These are phyloP conservation scores for Nomia melanderi DNA, from an alignment of 1,140 invertebrate species.

Conservation along the genomic window DNA sequence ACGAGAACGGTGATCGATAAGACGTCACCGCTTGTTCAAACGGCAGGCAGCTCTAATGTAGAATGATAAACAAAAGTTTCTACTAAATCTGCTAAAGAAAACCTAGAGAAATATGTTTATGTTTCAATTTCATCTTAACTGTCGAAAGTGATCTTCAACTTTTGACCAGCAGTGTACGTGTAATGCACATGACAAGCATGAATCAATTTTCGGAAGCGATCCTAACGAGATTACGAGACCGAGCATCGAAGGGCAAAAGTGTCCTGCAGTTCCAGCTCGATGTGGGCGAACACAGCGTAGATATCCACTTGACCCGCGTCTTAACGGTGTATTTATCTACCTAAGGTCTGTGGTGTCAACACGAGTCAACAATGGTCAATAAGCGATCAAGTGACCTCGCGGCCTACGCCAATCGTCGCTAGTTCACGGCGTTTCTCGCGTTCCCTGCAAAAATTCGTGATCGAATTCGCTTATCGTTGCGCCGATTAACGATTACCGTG, in stretches of 20 bases:
- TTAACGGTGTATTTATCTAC: constrained; percentile 78
- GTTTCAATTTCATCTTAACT: too few relatives aligned
- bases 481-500: neutral
- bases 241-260: constrained; percentile 7
- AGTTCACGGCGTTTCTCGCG: constrained; percentile 55
- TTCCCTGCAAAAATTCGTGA: constrained; percentile 15
- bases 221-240: neutral
- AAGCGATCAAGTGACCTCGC: constrained; percentile 79
- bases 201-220: neutral
- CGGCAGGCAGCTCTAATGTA: too few relatives aligned
- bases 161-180: too few relatives aligned
- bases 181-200: neutral
- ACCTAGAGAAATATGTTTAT: too few relatives aligned
- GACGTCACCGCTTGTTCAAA: too few relatives aligned
- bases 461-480: neutral
- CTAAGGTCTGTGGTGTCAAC: constrained; percentile 81
- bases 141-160: too few relatives aligned
- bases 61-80: too few relatives aligned
- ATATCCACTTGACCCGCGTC: constrained; percentile 78
- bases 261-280: constrained; percentile 61
- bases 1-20: too few relatives aligned
- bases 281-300: constrained; percentile 76
- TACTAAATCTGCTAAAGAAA: too few relatives aligned
- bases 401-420: constrained; percentile 75
- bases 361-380: constrained; percentile 81